Conservation (phyloP, 2,888 invertebrate species). For the Philereme transversata region DNA sequence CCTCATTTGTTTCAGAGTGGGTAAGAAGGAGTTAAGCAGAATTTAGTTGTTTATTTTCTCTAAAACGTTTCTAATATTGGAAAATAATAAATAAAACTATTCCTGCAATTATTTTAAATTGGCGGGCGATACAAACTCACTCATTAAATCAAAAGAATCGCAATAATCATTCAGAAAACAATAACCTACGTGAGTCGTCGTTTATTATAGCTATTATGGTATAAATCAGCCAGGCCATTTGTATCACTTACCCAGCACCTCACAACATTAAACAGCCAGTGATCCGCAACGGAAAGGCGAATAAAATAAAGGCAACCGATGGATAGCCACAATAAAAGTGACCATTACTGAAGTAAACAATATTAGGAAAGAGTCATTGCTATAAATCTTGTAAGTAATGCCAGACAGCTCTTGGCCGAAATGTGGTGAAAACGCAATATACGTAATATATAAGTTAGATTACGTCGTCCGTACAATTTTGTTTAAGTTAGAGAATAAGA, state of each 20-base stretch:
- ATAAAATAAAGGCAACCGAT: constrained; percentile 67
- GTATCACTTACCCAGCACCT: constrained; percentile 45
- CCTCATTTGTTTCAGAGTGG: background rate
- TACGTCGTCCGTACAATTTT: constrained; percentile 54
- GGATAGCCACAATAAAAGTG: constrained; percentile 71
- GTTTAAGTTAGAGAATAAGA: constrained; percentile 35
- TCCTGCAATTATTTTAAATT: background rate
- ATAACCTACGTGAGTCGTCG: constrained; percentile 12
- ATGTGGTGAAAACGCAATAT: constrained; percentile 65
- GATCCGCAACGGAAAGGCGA: constrained; percentile 55
- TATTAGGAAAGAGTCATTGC: constrained; percentile 72
- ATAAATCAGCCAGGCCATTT: constrained; percentile 29
- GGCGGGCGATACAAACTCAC: background rate
- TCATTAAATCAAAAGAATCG: constrained; percentile 2
- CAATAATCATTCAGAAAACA: constrained; percentile 15
- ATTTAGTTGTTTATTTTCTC: background rate
- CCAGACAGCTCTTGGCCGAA: constrained; percentile 66
- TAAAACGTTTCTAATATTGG: background rate
- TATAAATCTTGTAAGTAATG: constrained; percentile 73
- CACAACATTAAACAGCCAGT: constrained; percentile 52
- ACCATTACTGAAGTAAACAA: constrained; percentile 78
- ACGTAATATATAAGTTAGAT: constrained; percentile 62
- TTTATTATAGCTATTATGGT: constrained; percentile 22
- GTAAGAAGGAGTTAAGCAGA: constrained; percentile 1
- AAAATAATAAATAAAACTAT: background rate